A percentile compares a stretch with the other conserved stretches of the same genome.
Conservation (phyloP, 2,797 vertebrate genomes). For the Sebastes taczanowskii region DNA sequence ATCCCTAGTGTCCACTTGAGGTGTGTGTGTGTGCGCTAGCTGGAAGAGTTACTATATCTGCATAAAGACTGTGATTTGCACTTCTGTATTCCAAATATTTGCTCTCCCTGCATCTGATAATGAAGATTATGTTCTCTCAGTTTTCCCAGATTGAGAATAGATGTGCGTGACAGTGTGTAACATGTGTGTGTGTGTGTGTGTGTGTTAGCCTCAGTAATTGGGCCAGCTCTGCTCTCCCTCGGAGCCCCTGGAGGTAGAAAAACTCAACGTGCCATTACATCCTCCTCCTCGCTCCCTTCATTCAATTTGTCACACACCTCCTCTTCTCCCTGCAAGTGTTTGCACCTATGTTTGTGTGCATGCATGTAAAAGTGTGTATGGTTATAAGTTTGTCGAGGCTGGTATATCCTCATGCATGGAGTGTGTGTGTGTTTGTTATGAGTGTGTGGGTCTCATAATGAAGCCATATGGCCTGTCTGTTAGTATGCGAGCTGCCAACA, state of each 20-base stretch:
- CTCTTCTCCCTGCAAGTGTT: constrained; percentile 44
- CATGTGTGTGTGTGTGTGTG: constrained; percentile 15
- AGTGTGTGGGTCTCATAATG: constrained; percentile 70
- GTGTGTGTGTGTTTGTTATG: constrained; percentile 20
- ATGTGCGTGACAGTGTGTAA: constrained; percentile 54
- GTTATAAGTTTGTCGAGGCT: constrained; percentile 25
- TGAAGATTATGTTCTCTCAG: constrained; percentile 48
- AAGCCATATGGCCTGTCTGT: constrained; percentile 83
- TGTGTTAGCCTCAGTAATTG: constrained; percentile 69
- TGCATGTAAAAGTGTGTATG: neutral
- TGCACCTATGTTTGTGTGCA: constrained; percentile 35
- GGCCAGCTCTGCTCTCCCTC: constrained; percentile 65
- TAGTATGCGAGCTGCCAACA: constrained; percentile 72
- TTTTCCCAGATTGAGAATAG: constrained; percentile 51
- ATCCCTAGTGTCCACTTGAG: constrained; percentile 13
- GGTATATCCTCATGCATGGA: constrained; percentile 16
- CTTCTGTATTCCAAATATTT: constrained; percentile 60
- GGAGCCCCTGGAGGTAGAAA: constrained; percentile 62
- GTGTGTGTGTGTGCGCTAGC: neutral
- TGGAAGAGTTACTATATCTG: constrained; percentile 8
- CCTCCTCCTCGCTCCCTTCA: constrained; percentile 63
- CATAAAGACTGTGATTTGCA: constrained; percentile 42
- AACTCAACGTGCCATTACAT: constrained; percentile 69
- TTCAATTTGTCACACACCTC: constrained; percentile 70
- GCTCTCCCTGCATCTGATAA: constrained; percentile 46